Base-by-base conservation (phyloP, 2,113 vertebrate species). In the Mus musculus region DNA sequence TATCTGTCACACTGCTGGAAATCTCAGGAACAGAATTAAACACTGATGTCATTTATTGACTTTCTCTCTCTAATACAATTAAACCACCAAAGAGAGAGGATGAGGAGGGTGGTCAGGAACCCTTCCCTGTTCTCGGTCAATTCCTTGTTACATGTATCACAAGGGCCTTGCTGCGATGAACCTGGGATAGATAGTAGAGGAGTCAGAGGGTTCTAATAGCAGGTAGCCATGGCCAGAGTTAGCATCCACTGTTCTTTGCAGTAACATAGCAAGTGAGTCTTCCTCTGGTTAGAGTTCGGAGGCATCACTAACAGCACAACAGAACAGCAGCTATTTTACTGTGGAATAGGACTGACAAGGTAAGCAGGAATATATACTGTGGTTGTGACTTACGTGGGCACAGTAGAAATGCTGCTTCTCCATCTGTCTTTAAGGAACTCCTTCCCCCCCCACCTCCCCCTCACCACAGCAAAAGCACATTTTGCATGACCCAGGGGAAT, bases 91-190 rank as follows among this genome's bases (percentile, higher is more conserved):
- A 85, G n/a, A 36, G 69, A 73, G 88, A 85, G 46, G 30, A 7
- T 16, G 36, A 69, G 46, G n/a, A 42, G 61, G 30, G 11, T 65
- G 42, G 11, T 75, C 36, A 82, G 67, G 76, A 56, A 56, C 30
- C 46, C 10, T n/a, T 12, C 26, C 20, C 42, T 85, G 67, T 86
- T 76, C 72, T 39, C 26, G 36, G 46, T 39, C 22, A n/a, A 33
- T 56, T 72, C 30, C 54, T 89, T 69, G 33, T 49, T 56, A 71
- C 13, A 59, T 2, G 9, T 2, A 49, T 82, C 19, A 30, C 5
- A 17, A 67, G 52, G 86, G 75, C 42, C 75, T 72, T 91, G 59
- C 7, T n/a, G 10, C 52, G 88, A 82, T 87, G 81, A 95, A 59
- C 8, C 5, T 61, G 73, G 46, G 49, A 9, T 5, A n/a, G 63